Percentiles rank a stretch among this genome's conserved stretches.
Evolutionary conservation across 1,140 invertebrate genomes (phyloP).

Genomic region (Macrocentrus cingulum): DNA sequence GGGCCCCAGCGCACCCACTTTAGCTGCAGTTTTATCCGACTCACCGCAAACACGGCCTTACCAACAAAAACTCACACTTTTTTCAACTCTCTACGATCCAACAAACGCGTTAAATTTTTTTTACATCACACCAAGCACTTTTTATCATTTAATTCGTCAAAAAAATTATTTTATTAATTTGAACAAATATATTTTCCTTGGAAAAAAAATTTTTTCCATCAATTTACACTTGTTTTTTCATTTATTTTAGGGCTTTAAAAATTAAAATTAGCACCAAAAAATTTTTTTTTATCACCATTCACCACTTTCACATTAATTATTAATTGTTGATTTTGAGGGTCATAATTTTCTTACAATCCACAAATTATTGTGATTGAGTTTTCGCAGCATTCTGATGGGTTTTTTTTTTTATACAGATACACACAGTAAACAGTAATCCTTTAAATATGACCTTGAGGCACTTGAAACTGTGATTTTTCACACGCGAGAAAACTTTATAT

Average conservation of each 20-base stretch:
- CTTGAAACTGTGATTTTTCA: too few species aligned
- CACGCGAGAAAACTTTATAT: not conserved
- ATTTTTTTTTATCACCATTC: too few species aligned
- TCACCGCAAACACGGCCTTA: slow-evolving; percentile 7
- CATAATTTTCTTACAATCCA: too few species aligned
- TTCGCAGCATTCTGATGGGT: too few species aligned
- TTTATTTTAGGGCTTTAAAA: not conserved
- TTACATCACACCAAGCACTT: slow-evolving; percentile 6
- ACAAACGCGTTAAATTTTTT: not conserved
- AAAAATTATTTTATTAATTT: too few species aligned
- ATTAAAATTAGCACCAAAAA: too few species aligned
- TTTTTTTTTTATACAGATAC: too few species aligned
- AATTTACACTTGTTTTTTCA: not conserved
- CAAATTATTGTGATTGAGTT: too few species aligned
- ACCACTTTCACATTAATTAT: too few species aligned
- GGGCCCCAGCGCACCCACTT: slow-evolving; percentile 58
- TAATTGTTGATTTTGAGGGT: too few species aligned
- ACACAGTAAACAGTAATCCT: not conserved
- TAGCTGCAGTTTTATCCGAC: slow-evolving; percentile 44
- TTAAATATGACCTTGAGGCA: too few species aligned
- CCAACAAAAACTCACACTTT: not conserved
- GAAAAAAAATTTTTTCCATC: not conserved
- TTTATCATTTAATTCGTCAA: too few species aligned
- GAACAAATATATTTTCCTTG: not conserved
- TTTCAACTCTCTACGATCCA: not conserved